Conservation (phyloP, 2,888 invertebrate species). For the Scaptomyza parva region DNA sequence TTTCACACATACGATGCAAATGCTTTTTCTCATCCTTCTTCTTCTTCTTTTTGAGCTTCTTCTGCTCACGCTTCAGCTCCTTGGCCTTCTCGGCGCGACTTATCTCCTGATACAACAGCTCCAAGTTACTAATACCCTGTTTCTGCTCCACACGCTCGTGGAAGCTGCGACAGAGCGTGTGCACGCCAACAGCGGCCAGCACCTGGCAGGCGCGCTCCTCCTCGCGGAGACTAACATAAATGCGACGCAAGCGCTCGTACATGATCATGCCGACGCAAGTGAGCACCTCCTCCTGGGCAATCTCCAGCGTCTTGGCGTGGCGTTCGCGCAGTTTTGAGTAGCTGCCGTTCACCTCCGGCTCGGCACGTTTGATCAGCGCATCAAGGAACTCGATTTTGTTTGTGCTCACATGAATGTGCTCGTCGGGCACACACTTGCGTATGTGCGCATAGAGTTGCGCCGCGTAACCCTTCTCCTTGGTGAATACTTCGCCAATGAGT, state of each 20-base stretch:
- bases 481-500: constrained; percentile 93
- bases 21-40: constrained; percentile 87
- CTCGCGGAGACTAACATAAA: constrained; percentile 93
- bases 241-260: constrained; percentile 94
- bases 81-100: constrained; percentile 94
- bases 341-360: constrained; percentile 93
- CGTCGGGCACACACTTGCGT: constrained; percentile 92
- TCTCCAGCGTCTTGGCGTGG: constrained; percentile 98
- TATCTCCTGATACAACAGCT: constrained; percentile 94
- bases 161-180: constrained; percentile 94
- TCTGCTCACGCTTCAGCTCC: constrained; percentile 93
- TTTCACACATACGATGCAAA: constrained; percentile 77
- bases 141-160: constrained; percentile 95
- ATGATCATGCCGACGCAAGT: constrained; percentile 97
- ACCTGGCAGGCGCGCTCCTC: constrained; percentile 98
- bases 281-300: constrained; percentile 97
- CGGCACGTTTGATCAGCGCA: constrained; percentile 94
- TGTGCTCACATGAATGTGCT: constrained; percentile 94
- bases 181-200: constrained; percentile 94
- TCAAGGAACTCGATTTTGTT: constrained; percentile 94
- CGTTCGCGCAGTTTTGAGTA: constrained; percentile 91
- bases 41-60: constrained; percentile 93
- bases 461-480: constrained; percentile 95
- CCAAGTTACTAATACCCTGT: constrained; percentile 94
- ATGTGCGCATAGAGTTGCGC: constrained; percentile 94